Base-by-base conservation (phyloP, 2,888 invertebrate genomes). In the Deilephila elpenor region DNA sequence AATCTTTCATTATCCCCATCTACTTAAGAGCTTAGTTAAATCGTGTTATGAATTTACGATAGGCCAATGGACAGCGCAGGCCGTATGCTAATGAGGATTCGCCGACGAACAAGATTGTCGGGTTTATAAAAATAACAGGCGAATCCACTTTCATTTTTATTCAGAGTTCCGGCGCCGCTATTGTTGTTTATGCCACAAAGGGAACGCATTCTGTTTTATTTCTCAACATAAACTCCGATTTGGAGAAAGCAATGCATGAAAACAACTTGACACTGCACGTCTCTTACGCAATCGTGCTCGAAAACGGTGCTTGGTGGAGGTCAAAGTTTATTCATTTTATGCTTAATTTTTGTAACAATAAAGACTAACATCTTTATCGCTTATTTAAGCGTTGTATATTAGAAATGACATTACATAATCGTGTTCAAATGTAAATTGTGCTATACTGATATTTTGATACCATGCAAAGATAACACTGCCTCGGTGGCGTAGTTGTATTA, bases 101-200 rank as follows among this genome's bases (percentile, higher is more conserved):
- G 84, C 84, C 85, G 82, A 83, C 86, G 83, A 91, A 92, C 92
- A 88, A 92, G 93, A 92, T 88, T 88, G 90, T 88, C 92, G 83
- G 88, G 88, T 91, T 92, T 89, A 89, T 90, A 90, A 91, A 91
- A 91, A 93, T 92, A 93, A 92, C 91, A 92, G 84, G 91, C 89
- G 85, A 90, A 88, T 92, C 92, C 93, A 94, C 94, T 94, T 94
- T 94, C 94, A 90, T 93, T 94, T 93, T 94, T 92, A 86, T 89
- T 89, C 84, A 78, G 81, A 92, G 91, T 91, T 93, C 91, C 91
- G 92, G 89, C 85, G 83, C 79, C 77, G 78, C 88, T 82, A 93
- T 93, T 93, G 92, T 93, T 90, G 84, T 88, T 81, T 77, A 78
- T 81, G 81, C 78, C 77, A 89, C 89, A 89, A 89, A 88, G 88